A percentile compares a stretch with the other conserved stretches of the same genome.
These are phyloP conservation scores for Pantherophis vulpinus DNA, from an alignment of 2,797 vertebrate species.

Conservation along the genomic window DNA sequence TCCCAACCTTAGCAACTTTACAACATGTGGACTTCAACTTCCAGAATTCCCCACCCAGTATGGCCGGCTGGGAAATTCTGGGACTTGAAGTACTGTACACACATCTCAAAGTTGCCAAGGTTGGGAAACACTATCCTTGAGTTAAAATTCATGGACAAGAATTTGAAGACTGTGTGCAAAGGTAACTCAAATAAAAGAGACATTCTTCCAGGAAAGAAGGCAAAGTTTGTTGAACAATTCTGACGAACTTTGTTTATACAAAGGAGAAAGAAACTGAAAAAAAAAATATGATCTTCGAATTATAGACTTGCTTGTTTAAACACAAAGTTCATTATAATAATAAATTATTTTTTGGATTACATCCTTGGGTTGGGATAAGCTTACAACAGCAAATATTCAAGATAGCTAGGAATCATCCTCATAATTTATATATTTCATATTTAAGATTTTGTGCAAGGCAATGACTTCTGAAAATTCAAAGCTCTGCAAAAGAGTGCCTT, in stretches of 20 bases:
- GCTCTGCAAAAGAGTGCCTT: neutral
- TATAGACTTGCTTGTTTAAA: neutral
- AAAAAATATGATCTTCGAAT: slow-evolving; percentile 2
- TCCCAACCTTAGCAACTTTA: neutral
- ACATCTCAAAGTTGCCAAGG: neutral
- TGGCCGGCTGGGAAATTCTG: neutral
- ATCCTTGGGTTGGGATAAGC: slow-evolving; percentile 29
- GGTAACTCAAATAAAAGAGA: neutral
- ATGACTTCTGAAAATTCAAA: neutral
- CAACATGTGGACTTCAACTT: neutral
- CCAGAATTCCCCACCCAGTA: neutral
- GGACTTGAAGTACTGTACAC: neutral
- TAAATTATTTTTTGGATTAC: slow-evolving; percentile 15
- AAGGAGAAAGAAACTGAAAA: slow-evolving; percentile 8
- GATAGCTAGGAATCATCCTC: neutral
- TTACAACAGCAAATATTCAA: neutral
- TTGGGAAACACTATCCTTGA: neutral
- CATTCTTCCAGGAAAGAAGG: neutral
- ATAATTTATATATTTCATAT: neutral
- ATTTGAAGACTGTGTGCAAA: neutral
- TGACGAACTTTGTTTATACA: neutral
- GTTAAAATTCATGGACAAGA: neutral
- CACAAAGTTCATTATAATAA: slow-evolving; percentile 21
- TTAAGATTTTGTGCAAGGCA: neutral
- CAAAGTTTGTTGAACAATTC: neutral